phyloP scores from a whole-genome alignment of 2,797 vertebrate genomes.

The Scolopax bukidnonensis region DNA sequence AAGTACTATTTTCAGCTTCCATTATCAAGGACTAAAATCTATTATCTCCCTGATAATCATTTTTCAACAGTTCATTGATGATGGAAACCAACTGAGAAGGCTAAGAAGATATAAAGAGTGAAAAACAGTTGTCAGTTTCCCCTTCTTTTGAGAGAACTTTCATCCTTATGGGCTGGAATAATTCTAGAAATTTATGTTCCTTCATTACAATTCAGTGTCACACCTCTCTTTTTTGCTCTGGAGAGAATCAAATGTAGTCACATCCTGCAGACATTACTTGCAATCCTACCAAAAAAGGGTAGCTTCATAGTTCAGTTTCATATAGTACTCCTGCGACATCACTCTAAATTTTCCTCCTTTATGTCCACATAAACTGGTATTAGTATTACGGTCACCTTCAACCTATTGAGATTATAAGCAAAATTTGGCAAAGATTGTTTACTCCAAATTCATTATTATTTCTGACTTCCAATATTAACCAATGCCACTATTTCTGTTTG shows the following conservation, averaged over 20 bases:
- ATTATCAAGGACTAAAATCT: background rate
- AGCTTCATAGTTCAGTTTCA: background rate
- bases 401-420: background rate
- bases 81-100: background rate
- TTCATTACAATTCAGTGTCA: background rate
- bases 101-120: background rate
- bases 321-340: background rate
- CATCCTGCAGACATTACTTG: background rate
- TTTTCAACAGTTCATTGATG: background rate
- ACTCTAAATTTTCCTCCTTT: background rate
- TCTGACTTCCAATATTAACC: background rate
- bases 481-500: background rate
- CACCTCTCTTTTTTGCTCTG: background rate
- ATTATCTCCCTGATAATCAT: background rate
- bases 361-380: background rate
- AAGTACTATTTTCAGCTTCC: background rate
- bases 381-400: background rate
- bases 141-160: background rate
- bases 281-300: background rate
- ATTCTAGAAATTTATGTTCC: background rate
- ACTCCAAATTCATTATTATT: background rate
- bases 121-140: background rate
- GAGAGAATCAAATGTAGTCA: background rate
- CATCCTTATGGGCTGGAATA: background rate
- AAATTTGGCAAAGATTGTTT: background rate